Conservation (phyloP, 2,797 vertebrate species). For the Falco berigora region DNA sequence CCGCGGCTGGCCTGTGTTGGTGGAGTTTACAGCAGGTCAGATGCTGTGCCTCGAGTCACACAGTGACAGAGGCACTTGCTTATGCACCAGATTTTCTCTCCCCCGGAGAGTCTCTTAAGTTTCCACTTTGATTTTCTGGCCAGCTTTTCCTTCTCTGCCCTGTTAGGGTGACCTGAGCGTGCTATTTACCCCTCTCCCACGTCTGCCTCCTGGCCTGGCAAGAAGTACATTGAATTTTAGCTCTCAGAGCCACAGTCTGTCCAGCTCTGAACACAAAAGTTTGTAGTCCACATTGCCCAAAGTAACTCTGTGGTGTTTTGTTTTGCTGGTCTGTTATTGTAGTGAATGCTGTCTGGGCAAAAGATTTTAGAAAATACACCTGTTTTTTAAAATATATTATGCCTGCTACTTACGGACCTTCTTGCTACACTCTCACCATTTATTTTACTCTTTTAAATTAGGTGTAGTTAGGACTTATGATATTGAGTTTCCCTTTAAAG, state of each 20-base stretch:
- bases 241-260: background rate
- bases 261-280: background rate
- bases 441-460: background rate
- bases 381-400: background rate
- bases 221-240: background rate
- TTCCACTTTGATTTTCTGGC: slow-evolving; percentile 32
- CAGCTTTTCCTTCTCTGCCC: background rate
- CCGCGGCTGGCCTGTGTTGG: background rate
- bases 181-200: background rate
- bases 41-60: slow-evolving; percentile 22
- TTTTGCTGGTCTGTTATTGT: background rate
- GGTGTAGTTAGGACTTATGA: background rate
- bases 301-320: background rate
- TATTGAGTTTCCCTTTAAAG: background rate
- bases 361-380: background rate
- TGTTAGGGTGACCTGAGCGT: background rate
- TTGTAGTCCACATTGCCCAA: background rate
- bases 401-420: background rate
- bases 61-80: slow-evolving; percentile 34
- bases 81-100: slow-evolving; percentile 6
- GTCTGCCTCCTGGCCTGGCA: background rate
- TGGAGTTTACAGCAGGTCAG: slow-evolving; percentile 53
- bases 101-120: background rate
- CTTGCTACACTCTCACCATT: background rate
- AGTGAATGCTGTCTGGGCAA: background rate